Base-by-base conservation (phyloP, 2,797 vertebrate genomes). In the Alauda arvensis region DNA sequence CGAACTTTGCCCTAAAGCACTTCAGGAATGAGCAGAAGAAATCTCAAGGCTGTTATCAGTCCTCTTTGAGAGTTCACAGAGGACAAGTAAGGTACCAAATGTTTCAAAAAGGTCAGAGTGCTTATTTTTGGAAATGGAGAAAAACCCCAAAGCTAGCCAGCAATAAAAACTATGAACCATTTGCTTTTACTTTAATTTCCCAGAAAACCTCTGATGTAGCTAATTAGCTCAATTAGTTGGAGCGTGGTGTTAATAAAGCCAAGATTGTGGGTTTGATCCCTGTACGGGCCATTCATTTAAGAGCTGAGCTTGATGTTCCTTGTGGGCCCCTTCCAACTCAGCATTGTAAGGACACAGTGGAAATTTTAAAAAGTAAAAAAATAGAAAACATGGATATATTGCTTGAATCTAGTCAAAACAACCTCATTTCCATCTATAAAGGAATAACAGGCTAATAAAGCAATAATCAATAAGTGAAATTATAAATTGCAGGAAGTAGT, bases 1-100 rank as follows among this genome's bases (percentile, higher is more conserved):
- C 37, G 56, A 91, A 81, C 77, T 89, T 92, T 83, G 75, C 71
- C 67, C 67, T 72, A 66, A 83, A 80, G 72, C 34, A 90, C 49
- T 85, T 92, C 17, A 90, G 59, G 60, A 92, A 78, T 5, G 31
- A 81, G 67, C n/a, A 75, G 43, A 87, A 71, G 45, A 77, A 77
- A 88, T 81, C 66, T 86, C 82, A 85, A 60, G 76, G 53, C 57
- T 85, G 19, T 61, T 87, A 71, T 8, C 45, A 83, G 60, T 28
- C 77, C n/a, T 56, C 83, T 90, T 53, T 28, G 34, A 89, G 83
- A 91, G 70, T 69, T 85, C 49, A 62, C 3, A 1, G 63, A 87
- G 24, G 74, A 55, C 62, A 70, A 81, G 19, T 34, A 88, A 87
- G 40, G 63, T 60, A 81, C 14, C 18, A 69, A 52, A 77, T 75